phyloP scores from a whole-genome alignment of 1,140 invertebrate species.

The Zophobas atratus region DNA sequence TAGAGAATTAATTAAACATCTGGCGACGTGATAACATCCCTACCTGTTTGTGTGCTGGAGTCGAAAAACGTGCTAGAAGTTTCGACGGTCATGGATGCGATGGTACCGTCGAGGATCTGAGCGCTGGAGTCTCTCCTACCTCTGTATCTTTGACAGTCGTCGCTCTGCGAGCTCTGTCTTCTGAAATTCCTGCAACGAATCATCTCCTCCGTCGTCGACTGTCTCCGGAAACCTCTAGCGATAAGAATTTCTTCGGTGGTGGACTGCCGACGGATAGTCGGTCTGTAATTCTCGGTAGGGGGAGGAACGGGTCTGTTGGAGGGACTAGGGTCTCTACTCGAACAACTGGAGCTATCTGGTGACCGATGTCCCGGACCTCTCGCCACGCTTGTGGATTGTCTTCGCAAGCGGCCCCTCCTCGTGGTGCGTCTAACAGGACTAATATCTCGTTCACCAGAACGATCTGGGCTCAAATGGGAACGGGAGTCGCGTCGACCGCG shows the following conservation, averaged over 20 bases:
- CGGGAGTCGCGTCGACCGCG: slow-evolving; percentile 80
- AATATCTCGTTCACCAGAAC: slow-evolving; percentile 78
- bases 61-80: slow-evolving; percentile 94
- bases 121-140: slow-evolving; percentile 89
- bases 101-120: slow-evolving; percentile 93
- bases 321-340: slow-evolving; percentile 80
- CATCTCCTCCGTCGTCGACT: slow-evolving; percentile 94
- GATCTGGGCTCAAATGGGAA: slow-evolving; percentile 84
- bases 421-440: slow-evolving; percentile 77
- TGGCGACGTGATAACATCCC: slow-evolving; percentile 64
- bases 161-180: slow-evolving; percentile 84
- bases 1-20: slow-evolving; percentile 27
- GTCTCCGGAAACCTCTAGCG: slow-evolving; percentile 88
- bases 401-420: slow-evolving; percentile 76
- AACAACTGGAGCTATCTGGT: slow-evolving; percentile 83
- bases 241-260: slow-evolving; percentile 94
- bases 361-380: slow-evolving; percentile 72
- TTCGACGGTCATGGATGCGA: slow-evolving; percentile 93
- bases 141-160: slow-evolving; percentile 82
- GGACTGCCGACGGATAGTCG: slow-evolving; percentile 86
- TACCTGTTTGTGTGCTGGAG: slow-evolving; percentile 93
- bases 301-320: slow-evolving; percentile 71
- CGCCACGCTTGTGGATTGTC: slow-evolving; percentile 86
- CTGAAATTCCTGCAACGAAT: slow-evolving; percentile 91
- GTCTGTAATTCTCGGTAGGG: slow-evolving; percentile 73